phyloP scores from a whole-genome alignment of 2,113 vertebrate species.

The Procavia capensis region DNA sequence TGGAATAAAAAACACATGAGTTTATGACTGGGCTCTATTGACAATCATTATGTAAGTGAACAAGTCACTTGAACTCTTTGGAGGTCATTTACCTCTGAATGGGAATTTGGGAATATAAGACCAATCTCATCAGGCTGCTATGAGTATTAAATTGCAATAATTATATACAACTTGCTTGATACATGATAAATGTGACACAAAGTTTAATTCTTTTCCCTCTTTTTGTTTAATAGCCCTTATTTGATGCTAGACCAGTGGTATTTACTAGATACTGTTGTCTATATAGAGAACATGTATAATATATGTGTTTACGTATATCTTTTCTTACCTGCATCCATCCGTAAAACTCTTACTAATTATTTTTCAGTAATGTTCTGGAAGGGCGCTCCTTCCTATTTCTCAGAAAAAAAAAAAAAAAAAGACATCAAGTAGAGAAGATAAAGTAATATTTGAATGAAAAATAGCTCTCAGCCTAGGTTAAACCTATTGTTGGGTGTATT shows the following conservation, averaged over 20 bases:
- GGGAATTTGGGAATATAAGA: not conserved
- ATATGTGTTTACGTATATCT: not conserved
- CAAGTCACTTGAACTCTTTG: not conserved
- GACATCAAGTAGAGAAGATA: not conserved
- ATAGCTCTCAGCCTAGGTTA: not conserved
- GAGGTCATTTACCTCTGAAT: not conserved
- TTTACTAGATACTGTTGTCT: not conserved
- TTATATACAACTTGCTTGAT: not conserved
- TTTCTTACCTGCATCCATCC: not conserved
- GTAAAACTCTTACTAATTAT: not conserved
- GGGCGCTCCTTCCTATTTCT: not conserved
- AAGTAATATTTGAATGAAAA: slow-evolving; percentile 5
- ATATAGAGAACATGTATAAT: no score
- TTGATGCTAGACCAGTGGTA: not conserved
- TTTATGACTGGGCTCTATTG: not conserved
- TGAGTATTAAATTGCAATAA: not conserved
- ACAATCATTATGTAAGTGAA: not conserved
- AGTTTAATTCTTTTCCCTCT: not conserved
- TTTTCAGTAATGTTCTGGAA: not conserved
- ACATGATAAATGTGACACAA: not conserved
- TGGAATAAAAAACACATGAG: not conserved
- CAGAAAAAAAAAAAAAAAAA: not conserved
- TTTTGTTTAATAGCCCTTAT: not conserved
- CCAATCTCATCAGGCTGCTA: not conserved
- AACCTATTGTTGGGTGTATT: not conserved